Evolutionary conservation across 2,888 invertebrate species (phyloP).

Genomic region (Tipula helvola): DNA sequence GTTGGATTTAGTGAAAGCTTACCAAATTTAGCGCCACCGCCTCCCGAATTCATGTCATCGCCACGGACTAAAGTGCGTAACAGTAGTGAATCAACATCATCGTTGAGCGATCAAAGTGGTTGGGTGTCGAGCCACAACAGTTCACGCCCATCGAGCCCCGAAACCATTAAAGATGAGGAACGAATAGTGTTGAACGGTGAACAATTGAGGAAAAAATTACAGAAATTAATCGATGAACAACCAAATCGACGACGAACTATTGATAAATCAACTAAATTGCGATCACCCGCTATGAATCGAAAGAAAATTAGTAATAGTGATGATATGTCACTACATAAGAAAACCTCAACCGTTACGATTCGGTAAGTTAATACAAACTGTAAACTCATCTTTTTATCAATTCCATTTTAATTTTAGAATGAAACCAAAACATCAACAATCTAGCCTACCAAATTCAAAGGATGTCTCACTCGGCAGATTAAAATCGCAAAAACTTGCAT

Average conservation of each 20-base stretch:
- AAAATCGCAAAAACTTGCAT: not conserved
- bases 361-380: not conserved
- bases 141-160: constrained; percentile 50
- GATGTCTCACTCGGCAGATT: not conserved
- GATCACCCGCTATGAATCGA: not conserved
- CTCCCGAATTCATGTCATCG: constrained; percentile 46
- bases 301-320: constrained; percentile 11
- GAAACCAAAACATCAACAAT: constrained; percentile 9
- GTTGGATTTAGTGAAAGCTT: constrained; percentile 55
- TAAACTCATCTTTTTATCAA: not conserved
- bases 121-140: constrained; percentile 72
- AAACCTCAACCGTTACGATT: constrained; percentile 28
- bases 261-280: not conserved
- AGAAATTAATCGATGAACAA: constrained; percentile 41
- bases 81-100: constrained; percentile 48
- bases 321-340: constrained; percentile 26
- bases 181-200: constrained; percentile 46
- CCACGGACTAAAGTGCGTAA: constrained; percentile 30
- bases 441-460: not conserved
- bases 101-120: constrained; percentile 71
- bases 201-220: constrained; percentile 49
- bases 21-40: constrained; percentile 55
- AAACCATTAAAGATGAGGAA: constrained; percentile 29
- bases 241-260: constrained; percentile 15
- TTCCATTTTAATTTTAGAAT: not conserved